These are phyloP conservation scores for Pleuronectes platessa DNA, from an alignment of 2,113 vertebrate species.

Conservation along the genomic window DNA sequence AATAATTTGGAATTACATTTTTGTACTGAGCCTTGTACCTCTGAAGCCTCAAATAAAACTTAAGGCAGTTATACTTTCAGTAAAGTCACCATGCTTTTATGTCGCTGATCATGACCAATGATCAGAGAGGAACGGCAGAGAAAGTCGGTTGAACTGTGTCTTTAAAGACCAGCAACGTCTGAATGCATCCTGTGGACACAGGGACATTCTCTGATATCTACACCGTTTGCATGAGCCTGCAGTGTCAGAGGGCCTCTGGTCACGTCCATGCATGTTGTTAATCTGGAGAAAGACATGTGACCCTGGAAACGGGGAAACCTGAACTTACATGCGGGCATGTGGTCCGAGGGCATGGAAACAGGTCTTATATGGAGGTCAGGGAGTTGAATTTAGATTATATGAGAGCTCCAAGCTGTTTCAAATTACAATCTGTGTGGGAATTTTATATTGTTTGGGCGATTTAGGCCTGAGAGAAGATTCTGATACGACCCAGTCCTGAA, in stretches of 20 bases:
- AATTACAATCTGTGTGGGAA: constrained; percentile 24
- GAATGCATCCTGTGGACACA: not conserved
- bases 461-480: not conserved
- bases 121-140: constrained; percentile 1
- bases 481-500: not conserved
- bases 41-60: constrained; percentile 2
- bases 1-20: constrained; percentile 1
- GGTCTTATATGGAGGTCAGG: constrained; percentile 53
- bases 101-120: constrained; percentile 11
- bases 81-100: constrained; percentile 4
- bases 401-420: constrained; percentile 33
- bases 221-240: constrained; percentile 18
- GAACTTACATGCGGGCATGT: constrained; percentile 72
- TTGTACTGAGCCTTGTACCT: not conserved
- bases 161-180: not conserved
- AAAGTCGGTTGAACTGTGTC: not conserved
- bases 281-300: constrained; percentile 70
- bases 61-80: not conserved
- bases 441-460: constrained; percentile 17
- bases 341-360: constrained; percentile 57
- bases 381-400: constrained; percentile 65
- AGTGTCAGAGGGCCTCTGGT: not conserved
- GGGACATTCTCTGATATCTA: constrained; percentile 26
- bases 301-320: constrained; percentile 62
- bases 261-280: constrained; percentile 73